Evolutionary conservation across 2,888 invertebrate species (phyloP).

Genomic region (Elegia similella): DNA sequence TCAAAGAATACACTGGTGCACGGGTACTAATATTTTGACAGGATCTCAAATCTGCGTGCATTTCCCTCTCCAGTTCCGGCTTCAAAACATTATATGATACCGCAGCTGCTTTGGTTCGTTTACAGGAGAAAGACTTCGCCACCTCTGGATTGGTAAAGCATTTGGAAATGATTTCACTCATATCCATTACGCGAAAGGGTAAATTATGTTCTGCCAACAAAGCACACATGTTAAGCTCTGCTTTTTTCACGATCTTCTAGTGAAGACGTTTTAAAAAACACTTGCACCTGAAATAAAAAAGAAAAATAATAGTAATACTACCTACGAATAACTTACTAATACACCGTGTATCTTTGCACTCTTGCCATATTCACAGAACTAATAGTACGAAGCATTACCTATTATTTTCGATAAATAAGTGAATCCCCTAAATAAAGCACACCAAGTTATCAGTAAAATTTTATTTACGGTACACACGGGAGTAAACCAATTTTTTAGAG

Average conservation of each 20-base stretch:
- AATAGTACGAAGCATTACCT: too few species aligned
- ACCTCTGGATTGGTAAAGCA: neutral
- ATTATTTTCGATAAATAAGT: too few species aligned
- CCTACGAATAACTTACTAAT: neutral
- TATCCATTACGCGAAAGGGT: neutral
- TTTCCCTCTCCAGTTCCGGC: neutral
- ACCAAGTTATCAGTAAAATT: too few species aligned
- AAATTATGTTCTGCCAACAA: neutral
- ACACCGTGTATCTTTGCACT: too few species aligned
- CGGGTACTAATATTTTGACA: neutral
- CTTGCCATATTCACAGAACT: too few species aligned
- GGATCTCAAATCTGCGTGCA: neutral
- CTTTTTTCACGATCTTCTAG: neutral
- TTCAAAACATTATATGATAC: too few species aligned
- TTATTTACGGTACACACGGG: too few species aligned
- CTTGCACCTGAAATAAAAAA: neutral
- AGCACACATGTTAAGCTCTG: too few species aligned
- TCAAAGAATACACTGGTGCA: conserved; percentile 12
- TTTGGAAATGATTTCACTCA: neutral
- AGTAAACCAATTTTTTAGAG: too few species aligned
- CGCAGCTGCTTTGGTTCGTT: too few species aligned
- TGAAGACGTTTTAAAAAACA: neutral
- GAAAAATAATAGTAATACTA: neutral
- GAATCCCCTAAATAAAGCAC: too few species aligned
- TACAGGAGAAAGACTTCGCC: too few species aligned